Base-by-base conservation (phyloP, 2,797 vertebrate genomes). In the Poecilia picta region DNA sequence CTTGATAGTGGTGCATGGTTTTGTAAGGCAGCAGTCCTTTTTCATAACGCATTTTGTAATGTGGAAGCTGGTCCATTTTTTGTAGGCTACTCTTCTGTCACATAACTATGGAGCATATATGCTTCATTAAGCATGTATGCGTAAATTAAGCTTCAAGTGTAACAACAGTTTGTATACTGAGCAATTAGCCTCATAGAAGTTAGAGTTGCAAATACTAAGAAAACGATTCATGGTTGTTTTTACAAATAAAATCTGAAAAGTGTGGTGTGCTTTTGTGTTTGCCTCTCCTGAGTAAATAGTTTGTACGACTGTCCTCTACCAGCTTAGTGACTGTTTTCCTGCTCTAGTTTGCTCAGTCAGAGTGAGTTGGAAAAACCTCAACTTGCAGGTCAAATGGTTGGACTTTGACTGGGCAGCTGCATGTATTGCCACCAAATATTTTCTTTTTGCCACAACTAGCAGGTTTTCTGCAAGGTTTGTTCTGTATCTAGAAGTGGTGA, bases 1-100 rank as follows among this genome's bases (percentile, higher is more conserved):
- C 93, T 91, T 90, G 88, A 90, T 92, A 81, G 62, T 62, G 76
- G 80, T 71, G 87, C 85, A 79, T 83, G 75, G 83, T 92, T 93
- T 92, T 91, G 8, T 91, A 89, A 90, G 78, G 62, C 70, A 36
- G 78, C 3, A 0, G 0, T 47, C 33, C 49, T 77, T 86, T 85
- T 76, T 73, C 51, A 71, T 55, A 83, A 86, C 73, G 25, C 39
- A 41, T 90, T 91, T 82, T 84, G 51, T 89, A 79, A 89, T 8
- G 10, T 73, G 39, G 75, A 77, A 53, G 28, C 2, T 2, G 77
- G 66, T 47, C 41, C 20, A 70, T 28, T 74, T 79, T n/a, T 74
- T 41, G 16, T 57, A 10, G 16, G 72, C 81, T 75, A 28, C 55
- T 7, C 16, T 72, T 12, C 18, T 12, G 45, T 79, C 10, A 43